Conservation (phyloP, 2,113 vertebrate species). For the Urocolius indicus region DNA sequence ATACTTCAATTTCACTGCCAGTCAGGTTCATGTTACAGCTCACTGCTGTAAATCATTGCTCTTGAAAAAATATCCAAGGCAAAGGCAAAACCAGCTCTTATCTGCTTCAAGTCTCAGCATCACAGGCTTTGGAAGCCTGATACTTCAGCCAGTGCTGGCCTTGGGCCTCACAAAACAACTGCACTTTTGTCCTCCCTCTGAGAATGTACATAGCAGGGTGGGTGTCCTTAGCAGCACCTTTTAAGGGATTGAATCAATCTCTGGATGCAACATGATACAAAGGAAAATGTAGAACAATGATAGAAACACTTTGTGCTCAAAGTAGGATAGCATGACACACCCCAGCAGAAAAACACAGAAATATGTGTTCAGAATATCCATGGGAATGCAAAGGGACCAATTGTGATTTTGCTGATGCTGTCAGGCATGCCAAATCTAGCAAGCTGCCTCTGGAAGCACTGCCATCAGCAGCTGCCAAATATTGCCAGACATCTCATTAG, state of each 20-base stretch:
- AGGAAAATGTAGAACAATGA: neutral
- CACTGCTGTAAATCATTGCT: neutral
- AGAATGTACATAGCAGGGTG: neutral
- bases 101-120: accelerated
- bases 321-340: neutral
- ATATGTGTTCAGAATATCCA: neutral
- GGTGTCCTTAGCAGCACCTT: neutral
- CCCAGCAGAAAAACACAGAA: neutral
- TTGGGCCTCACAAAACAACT: neutral
- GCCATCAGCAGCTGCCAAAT: neutral
- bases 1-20: neutral
- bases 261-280: neutral
- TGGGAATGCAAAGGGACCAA: neutral
- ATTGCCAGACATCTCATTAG: neutral
- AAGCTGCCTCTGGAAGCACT: neutral
- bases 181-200: neutral
- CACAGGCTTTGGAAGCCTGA: neutral
- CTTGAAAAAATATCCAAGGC: neutral
- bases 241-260: neutral
- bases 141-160: neutral
- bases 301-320: neutral
- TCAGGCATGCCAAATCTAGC: neutral
- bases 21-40: neutral
- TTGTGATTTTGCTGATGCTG: neutral
- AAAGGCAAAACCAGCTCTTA: neutral